These are phyloP conservation scores for Tretioscincus oriximinensis DNA, from an alignment of 2,113 vertebrate species.

Conservation along the genomic window DNA sequence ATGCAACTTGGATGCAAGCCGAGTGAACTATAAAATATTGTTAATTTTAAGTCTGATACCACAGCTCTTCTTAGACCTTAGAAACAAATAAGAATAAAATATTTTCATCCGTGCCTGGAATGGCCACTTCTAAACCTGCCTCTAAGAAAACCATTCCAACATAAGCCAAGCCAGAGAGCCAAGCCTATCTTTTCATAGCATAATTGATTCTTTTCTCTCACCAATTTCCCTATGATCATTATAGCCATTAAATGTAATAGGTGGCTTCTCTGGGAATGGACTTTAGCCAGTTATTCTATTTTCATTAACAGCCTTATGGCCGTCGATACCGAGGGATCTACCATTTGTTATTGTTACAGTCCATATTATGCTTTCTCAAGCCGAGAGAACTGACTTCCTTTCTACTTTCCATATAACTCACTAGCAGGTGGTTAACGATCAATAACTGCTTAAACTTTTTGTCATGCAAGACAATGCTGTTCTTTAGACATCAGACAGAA, in stretches of 20 bases:
- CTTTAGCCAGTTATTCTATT: background rate
- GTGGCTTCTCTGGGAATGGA: background rate
- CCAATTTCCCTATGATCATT: background rate
- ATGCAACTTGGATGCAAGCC: background rate
- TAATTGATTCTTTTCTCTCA: background rate
- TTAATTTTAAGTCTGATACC: background rate
- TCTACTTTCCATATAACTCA: background rate
- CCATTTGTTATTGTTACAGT: background rate
- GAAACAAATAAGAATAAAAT: background rate
- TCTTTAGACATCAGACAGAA: no score
- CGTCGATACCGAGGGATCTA: background rate
- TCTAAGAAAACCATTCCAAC: background rate
- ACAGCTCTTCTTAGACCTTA: background rate
- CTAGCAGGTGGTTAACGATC: background rate
- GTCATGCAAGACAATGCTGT: background rate
- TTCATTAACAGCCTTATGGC: background rate
- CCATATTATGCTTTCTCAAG: background rate
- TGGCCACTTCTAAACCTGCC: background rate
- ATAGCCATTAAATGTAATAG: background rate
- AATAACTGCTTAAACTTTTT: no score
- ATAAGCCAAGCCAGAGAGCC: background rate
- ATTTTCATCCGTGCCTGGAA: background rate
- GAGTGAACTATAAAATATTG: background rate
- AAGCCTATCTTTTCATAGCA: background rate
- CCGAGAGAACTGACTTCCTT: background rate